A percentile compares a stretch with the other conserved stretches of the same genome.
Conservation (phyloP, 2,797 vertebrate genomes). For the Simalia tracyae region DNA sequence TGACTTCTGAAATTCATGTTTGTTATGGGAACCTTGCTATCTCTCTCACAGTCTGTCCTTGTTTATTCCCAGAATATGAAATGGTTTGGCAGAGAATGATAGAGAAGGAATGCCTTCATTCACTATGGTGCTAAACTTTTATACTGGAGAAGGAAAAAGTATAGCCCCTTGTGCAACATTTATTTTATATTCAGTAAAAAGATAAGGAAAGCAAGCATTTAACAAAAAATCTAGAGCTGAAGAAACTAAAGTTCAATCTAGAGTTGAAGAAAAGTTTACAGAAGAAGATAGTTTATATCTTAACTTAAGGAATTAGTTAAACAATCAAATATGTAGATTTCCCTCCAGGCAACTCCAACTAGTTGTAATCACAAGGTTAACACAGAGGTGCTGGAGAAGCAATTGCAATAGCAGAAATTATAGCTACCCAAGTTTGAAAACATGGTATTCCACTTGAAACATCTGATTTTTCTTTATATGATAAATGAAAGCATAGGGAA, state of each 20-base stretch:
- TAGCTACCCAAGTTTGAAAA: neutral
- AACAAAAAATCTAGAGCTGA: neutral
- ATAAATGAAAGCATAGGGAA: neutral
- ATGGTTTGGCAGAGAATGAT: too few relatives aligned
- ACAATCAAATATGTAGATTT: neutral
- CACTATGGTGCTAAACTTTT: too few relatives aligned
- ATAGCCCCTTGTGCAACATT: too few relatives aligned
- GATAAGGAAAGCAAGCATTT: too few relatives aligned
- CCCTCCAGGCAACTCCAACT: neutral
- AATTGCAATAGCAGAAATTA: neutral
- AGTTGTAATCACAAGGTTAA: neutral
- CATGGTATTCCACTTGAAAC: neutral
- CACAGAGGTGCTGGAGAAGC: neutral
- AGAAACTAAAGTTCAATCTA: neutral
- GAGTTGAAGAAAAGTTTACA: neutral
- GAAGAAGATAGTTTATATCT: neutral
- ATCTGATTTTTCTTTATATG: neutral
- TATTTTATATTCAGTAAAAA: too few relatives aligned
- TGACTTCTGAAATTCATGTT: neutral
- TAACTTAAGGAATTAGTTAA: neutral
- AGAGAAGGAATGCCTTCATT: too few relatives aligned
- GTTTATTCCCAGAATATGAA: too few relatives aligned
- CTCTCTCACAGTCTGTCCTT: too few relatives aligned
- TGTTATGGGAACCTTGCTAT: neutral
- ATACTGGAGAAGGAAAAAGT: too few relatives aligned